Evolutionary conservation across 2,888 invertebrate genomes (phyloP).

Genomic region (Fissipunctia ypsillon): DNA sequence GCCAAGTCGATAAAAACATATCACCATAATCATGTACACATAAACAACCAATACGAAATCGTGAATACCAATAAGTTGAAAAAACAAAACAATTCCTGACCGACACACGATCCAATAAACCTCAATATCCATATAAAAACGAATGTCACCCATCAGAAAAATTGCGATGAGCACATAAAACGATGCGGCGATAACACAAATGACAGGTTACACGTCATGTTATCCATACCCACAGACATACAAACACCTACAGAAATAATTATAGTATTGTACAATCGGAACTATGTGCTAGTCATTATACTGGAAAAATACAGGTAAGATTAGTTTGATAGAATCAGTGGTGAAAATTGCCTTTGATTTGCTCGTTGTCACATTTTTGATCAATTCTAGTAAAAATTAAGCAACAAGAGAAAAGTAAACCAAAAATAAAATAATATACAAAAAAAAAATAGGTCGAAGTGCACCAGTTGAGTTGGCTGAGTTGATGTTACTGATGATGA

Average conservation of each 20-base stretch:
- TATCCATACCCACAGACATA: constrained; percentile 29
- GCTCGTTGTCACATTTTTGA: not conserved
- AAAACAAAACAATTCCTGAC: constrained; percentile 43
- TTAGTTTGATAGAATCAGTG: not conserved
- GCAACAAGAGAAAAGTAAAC: no score
- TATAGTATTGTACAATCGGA: not conserved
- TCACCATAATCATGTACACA: constrained; percentile 1
- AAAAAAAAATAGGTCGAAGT: no score
- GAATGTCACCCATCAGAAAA: constrained; percentile 58
- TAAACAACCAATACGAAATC: constrained; percentile 20
- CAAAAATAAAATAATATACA: no score
- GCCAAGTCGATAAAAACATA: not conserved
- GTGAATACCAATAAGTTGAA: constrained; percentile 24
- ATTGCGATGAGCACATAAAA: constrained; percentile 58
- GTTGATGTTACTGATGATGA: no score
- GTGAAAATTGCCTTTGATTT: not conserved
- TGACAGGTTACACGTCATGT: constrained; percentile 58
- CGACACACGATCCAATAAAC: constrained; percentile 51
- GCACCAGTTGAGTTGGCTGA: not conserved
- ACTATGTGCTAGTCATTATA: not conserved
- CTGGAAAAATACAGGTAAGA: not conserved
- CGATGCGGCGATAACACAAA: constrained; percentile 60
- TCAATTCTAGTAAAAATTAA: not conserved
- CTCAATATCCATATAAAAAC: constrained; percentile 58
- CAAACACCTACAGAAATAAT: not conserved